Conservation (phyloP, 2,888 invertebrate genomes). For the Acholoe squamosa region DNA sequence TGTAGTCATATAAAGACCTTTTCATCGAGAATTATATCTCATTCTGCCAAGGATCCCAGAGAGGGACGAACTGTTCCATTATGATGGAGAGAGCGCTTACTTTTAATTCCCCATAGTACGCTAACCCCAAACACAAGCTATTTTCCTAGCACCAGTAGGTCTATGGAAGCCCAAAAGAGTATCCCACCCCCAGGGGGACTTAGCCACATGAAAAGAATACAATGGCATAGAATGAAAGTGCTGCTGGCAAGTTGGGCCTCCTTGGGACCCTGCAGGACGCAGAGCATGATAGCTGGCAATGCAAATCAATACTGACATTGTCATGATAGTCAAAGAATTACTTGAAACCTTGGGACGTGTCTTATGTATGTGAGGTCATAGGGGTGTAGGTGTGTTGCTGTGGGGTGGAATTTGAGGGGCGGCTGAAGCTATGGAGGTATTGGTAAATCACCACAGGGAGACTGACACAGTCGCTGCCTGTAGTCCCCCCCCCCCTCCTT, state of each 20-base stretch:
- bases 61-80: too few species aligned
- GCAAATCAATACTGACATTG: conserved; percentile 17
- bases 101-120: too few species aligned
- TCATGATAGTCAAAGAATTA: not conserved
- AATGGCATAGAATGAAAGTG: not conserved
- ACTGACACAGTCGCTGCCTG: not conserved
- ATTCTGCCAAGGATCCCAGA: too few species aligned
- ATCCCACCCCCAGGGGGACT: too few species aligned
- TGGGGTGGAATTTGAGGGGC: not conserved
- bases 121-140: too few species aligned
- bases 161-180: too few species aligned
- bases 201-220: too few species aligned
- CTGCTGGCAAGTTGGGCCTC: not conserved
- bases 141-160: too few species aligned
- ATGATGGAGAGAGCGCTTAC: too few species aligned
- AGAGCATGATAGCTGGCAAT: not conserved
- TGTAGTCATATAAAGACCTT: too few species aligned
- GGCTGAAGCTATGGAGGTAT: not conserved
- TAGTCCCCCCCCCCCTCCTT: not conserved
- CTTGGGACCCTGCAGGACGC: not conserved
- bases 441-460: conserved; percentile 4
- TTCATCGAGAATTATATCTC: too few species aligned
- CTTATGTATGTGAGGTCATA: not conserved
- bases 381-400: not conserved
- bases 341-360: not conserved